Evolutionary conservation across 2,113 vertebrate genomes (phyloP), one percentile per base, ranked within the genome.

Genomic region (Nematolebias whitei): DNA sequence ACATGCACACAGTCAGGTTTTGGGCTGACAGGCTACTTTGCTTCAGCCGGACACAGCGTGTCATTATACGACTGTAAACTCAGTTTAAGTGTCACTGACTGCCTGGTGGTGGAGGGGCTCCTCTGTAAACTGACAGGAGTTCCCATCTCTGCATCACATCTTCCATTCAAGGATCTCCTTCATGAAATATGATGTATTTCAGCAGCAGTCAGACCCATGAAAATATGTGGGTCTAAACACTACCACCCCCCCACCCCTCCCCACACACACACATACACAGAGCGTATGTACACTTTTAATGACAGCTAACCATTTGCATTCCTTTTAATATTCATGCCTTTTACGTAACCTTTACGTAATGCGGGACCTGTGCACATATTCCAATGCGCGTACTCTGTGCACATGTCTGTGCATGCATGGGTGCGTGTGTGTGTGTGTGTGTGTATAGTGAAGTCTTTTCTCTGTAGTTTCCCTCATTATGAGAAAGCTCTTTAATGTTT

Each of bases 391-490:
- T 35, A 26, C 52, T 44, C 47, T 32, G 12, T 40, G 78, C 26
- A 32, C 26, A 60, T 68, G 72, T 71, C 66, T 50, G 55, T 63
- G 47, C 52, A 39, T 12, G 50, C 23, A 18, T 24, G 39, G 32
- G 39, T 38, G 41, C 26, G 58, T 35, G 65, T 47, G 47, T 69
- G 55, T 72, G 56, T 50, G 64, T 53, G 65, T 58, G 56, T 78
- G 74, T 85, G 82, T 80, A 69, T 58, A 68, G 74, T 84, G 70
- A 66, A 80, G 77, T 86, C 79, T 88, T 83, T 82, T 82, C 87
- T 86, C 85, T 89, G 86, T 90, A 90, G 86, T 87, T 89, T 87
- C 78, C 83, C 89, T 90, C 89, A 89, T 90, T 90, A 90, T 88
- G 83, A 85, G 86, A 86, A 83, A 86, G 82, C 87, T 72, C 86